phyloP scores from a whole-genome alignment of 2,888 invertebrate genomes.

The Chalcis sispes region DNA sequence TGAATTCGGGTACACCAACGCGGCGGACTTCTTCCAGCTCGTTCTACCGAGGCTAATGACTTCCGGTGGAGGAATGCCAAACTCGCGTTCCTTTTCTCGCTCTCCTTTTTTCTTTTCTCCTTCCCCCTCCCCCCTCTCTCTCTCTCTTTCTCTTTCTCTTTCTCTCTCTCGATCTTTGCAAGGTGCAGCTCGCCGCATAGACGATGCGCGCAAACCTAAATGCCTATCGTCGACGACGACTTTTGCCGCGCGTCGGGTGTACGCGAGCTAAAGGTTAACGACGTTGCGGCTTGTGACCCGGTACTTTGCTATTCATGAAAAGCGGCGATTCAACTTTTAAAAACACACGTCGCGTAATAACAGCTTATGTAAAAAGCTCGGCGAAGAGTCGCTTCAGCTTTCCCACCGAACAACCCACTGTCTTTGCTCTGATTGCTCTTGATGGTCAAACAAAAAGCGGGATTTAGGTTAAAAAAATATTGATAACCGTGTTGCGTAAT shows the following conservation, averaged over 20 bases:
- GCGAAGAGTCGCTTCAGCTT: neutral
- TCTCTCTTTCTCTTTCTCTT: neutral
- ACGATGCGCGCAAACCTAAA: neutral
- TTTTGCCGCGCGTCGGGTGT: too few relatives aligned
- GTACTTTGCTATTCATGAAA: slow-evolving; percentile 38
- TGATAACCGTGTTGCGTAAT: too few relatives aligned
- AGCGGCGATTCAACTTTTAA: slow-evolving; percentile 31
- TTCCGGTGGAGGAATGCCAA: slow-evolving; percentile 42
- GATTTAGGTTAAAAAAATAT: too few relatives aligned
- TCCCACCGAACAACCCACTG: neutral
- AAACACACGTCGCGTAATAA: slow-evolving; percentile 41
- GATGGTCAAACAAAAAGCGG: too few relatives aligned
- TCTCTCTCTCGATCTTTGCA: slow-evolving; percentile 1
- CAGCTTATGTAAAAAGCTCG: slow-evolving; percentile 19
- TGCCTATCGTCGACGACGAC: slow-evolving; percentile 4
- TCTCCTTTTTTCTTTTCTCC: neutral
- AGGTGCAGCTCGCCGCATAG: neutral
- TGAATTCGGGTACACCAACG: neutral
- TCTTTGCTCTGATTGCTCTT: too few relatives aligned
- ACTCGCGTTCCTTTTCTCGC: neutral
- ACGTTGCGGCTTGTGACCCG: neutral
- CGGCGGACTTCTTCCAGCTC: neutral
- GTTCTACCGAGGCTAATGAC: slow-evolving; percentile 44
- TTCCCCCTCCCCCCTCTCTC: neutral
- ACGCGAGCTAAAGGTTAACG: slow-evolving; percentile 39